These are phyloP conservation scores for Hippocampus zosterae DNA, from an alignment of 2,113 vertebrate species.

Conservation along the genomic window DNA sequence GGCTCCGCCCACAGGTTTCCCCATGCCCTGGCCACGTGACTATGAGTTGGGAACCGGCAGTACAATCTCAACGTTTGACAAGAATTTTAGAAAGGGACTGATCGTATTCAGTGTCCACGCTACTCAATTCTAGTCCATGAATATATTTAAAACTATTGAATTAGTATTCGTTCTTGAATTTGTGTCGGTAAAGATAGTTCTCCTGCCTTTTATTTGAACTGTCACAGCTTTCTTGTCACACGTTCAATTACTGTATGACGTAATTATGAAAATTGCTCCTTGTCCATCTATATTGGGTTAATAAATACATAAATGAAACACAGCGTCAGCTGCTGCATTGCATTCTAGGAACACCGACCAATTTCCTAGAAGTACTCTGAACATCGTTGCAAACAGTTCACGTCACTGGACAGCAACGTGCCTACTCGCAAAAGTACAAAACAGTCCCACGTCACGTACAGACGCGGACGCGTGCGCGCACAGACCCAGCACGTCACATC, in stretches of 20 bases:
- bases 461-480: too few species aligned
- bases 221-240: background rate
- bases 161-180: background rate
- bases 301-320: background rate
- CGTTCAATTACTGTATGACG: background rate
- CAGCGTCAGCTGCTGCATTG: background rate
- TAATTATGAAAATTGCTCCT: background rate
- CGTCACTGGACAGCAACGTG: slow-evolving; percentile 28
- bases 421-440: slow-evolving; percentile 11
- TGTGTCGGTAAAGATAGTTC: background rate
- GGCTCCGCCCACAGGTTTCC: slow-evolving; percentile 68
- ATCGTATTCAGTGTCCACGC: too few species aligned
- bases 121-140: too few species aligned
- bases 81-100: too few species aligned
- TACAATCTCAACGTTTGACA: too few species aligned
- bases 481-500: background rate
- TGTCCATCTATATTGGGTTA: background rate
- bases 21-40: slow-evolving; percentile 75
- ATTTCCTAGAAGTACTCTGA: slow-evolving; percentile 37
- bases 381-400: slow-evolving; percentile 14
- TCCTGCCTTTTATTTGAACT: too few species aligned
- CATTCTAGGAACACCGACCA: background rate
- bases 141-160: background rate
- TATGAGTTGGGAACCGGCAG: background rate
- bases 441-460: background rate